Percentiles rank a stretch among this genome's conserved stretches.
These are phyloP conservation scores for Desmodus rotundus DNA, from an alignment of 2,113 vertebrate genomes.

Conservation along the genomic window DNA sequence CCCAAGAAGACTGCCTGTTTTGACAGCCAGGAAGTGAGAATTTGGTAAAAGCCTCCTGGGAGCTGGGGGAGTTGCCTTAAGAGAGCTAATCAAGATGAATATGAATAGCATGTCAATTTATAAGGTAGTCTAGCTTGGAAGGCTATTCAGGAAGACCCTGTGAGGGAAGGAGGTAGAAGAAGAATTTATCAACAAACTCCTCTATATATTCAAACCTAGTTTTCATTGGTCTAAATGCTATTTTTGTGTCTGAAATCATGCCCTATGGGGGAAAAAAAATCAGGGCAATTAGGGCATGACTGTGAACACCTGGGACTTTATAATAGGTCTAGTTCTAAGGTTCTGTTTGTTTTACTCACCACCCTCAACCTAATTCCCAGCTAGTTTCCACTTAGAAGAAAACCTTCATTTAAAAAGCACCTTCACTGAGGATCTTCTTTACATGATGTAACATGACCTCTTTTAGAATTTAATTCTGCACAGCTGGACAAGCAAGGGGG, in stretches of 20 bases:
- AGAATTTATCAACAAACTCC: conserved; percentile 45
- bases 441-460: conserved; percentile 57
- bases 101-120: background rate
- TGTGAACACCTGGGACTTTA: conserved; percentile 50
- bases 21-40: background rate
- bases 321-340: conserved; percentile 57
- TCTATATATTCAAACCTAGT: conserved; percentile 66
- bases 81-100: conserved; percentile 11
- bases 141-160: background rate
- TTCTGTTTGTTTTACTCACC: conserved; percentile 49
- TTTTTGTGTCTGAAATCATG: conserved; percentile 57
- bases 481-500: conserved; percentile 71
- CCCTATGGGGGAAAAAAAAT: conserved; percentile 21
- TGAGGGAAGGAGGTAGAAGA: background rate
- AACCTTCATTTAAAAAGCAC: conserved; percentile 34
- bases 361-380: conserved; percentile 51
- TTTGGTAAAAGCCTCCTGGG: background rate
- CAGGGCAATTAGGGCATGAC: conserved; percentile 67
- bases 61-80: background rate
- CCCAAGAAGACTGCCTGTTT: background rate
- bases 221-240: conserved; percentile 64
- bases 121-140: background rate
- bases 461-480: conserved; percentile 63
- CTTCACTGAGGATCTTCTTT: conserved; percentile 37
- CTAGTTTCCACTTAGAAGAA: conserved; percentile 40